These are phyloP conservation scores for Lycaena phlaeas DNA, from an alignment of 2,888 invertebrate genomes.

Conservation along the genomic window DNA sequence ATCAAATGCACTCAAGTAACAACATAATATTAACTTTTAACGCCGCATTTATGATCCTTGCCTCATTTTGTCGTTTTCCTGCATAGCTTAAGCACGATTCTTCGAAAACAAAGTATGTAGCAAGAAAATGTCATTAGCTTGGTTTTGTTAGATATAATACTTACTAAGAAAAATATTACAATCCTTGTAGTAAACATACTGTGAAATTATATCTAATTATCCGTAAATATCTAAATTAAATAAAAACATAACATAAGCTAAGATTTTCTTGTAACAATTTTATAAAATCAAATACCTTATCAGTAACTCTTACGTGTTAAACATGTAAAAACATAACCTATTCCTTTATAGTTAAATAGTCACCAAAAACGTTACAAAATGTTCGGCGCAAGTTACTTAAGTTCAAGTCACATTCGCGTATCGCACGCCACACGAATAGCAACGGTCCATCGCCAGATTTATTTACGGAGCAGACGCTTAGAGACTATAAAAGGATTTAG, in stretches of 20 bases:
- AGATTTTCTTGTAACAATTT: too few species aligned
- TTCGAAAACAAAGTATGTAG: constrained; percentile 1
- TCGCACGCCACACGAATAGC: constrained; percentile 7
- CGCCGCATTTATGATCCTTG: not conserved
- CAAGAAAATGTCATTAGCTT: too few species aligned
- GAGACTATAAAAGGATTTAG: constrained; percentile 38
- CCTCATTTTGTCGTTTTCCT: constrained; percentile 1
- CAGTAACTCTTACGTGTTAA: not conserved
- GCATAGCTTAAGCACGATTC: not conserved
- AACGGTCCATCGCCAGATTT: constrained; percentile 29
- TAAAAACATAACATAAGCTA: too few species aligned
- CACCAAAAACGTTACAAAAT: constrained; percentile 6
- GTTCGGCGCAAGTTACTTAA: not conserved
- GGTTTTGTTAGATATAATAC: not conserved
- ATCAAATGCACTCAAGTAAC: not conserved
- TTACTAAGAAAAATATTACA: not conserved
- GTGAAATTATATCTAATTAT: too few species aligned
- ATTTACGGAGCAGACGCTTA: constrained; percentile 40
- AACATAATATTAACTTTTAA: not conserved
- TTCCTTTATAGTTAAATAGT: constrained; percentile 4
- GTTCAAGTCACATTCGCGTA: constrained; percentile 8
- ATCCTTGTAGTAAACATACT: too few species aligned
- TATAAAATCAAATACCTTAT: not conserved
- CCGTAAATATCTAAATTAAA: too few species aligned
- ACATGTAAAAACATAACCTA: too few species aligned